These are phyloP conservation scores for Chloroceryle amazona DNA, from an alignment of 2,797 vertebrate species.

Conservation along the genomic window DNA sequence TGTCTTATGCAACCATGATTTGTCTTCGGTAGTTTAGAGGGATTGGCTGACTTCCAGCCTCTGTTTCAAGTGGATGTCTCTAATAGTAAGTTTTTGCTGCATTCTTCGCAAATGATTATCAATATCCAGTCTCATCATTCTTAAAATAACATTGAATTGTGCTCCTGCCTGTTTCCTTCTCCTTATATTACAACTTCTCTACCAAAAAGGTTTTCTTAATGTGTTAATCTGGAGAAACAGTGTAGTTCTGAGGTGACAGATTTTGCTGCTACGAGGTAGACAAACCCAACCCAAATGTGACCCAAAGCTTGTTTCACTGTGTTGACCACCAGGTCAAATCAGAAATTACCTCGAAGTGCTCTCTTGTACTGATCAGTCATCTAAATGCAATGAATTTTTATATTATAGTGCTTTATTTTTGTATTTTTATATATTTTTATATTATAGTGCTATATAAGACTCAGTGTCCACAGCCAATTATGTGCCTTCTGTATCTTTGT, in stretches of 20 bases:
- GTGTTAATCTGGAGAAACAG: neutral
- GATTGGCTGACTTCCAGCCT: slow-evolving; percentile 58
- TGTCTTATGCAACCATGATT: slow-evolving; percentile 44
- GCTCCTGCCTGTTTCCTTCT: neutral
- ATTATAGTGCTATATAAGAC: neutral
- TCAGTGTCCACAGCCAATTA: neutral
- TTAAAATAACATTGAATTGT: neutral
- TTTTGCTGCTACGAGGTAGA: neutral
- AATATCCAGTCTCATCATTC: slow-evolving; percentile 18
- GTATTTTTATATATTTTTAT: neutral
- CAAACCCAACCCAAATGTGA: neutral
- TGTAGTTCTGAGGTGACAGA: neutral
- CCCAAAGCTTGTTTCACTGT: neutral
- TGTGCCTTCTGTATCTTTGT: neutral
- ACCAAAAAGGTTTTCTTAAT: neutral
- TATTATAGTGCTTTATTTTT: neutral
- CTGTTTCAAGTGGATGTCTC: slow-evolving; percentile 48
- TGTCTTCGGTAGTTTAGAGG: slow-evolving; percentile 41
- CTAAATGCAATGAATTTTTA: neutral
- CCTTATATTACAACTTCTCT: neutral
- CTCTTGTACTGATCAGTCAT: neutral
- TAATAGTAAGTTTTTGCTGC: slow-evolving; percentile 13
- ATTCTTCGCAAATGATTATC: slow-evolving; percentile 33
- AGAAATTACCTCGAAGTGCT: neutral
- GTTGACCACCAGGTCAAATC: neutral